Conservation (phyloP, 2,888 invertebrate genomes). For the Romanomermis culicivorax region DNA sequence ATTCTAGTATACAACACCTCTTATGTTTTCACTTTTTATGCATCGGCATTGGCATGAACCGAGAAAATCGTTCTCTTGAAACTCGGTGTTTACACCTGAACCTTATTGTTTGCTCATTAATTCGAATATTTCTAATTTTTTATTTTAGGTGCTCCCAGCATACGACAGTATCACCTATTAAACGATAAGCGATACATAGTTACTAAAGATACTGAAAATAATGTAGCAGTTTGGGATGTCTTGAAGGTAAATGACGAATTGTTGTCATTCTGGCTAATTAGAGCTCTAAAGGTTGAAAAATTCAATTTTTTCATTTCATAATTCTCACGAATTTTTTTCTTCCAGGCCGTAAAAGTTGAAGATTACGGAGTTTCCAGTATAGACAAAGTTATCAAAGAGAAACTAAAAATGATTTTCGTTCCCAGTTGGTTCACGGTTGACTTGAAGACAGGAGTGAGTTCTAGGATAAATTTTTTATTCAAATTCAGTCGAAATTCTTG, state of each 20-base stretch:
- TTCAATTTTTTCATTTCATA: not conserved
- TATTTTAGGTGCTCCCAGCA: slow-evolving; percentile 59
- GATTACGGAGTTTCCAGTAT: slow-evolving; percentile 69
- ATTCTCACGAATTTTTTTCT: too few species aligned
- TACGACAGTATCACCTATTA: slow-evolving; percentile 68
- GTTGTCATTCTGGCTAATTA: too few species aligned
- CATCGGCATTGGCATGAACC: too few species aligned
- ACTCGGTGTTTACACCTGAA: too few species aligned
- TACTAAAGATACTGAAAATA: slow-evolving; percentile 76
- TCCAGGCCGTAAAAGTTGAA: slow-evolving; percentile 53
- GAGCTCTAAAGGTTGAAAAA: not conserved
- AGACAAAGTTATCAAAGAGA: slow-evolving; percentile 71
- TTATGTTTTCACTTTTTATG: too few species aligned
- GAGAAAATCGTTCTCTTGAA: too few species aligned
- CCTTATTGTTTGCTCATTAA: not conserved
- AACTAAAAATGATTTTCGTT: slow-evolving; percentile 76
- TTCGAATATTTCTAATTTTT: too few species aligned
- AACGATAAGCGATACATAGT: slow-evolving; percentile 89
- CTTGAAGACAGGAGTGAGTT: slow-evolving; percentile 78
- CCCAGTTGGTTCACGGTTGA: slow-evolving; percentile 99
- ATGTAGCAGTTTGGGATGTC: slow-evolving; percentile 78
- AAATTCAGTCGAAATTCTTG: too few species aligned
- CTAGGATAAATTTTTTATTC: too few species aligned
- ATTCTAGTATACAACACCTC: too few species aligned
- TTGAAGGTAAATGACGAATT: slow-evolving; percentile 48